A percentile compares a stretch with the other conserved stretches of the same genome.
Evolutionary conservation across 2,113 vertebrate species (phyloP).

Genomic region (Notiomystis cincta): DNA sequence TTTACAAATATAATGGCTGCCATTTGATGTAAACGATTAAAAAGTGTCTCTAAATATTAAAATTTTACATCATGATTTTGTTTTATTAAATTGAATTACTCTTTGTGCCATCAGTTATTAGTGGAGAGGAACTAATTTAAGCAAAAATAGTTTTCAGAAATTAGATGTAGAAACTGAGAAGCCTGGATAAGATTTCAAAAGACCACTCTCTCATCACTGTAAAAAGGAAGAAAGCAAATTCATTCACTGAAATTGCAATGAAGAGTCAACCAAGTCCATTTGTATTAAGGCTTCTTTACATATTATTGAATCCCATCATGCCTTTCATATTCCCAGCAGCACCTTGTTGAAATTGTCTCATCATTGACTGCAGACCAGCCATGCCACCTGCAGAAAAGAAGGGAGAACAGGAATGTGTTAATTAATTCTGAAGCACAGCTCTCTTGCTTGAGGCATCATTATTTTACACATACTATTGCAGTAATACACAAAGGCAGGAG

Average conservation of each 20-base stretch:
- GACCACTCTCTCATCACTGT: constrained; percentile 21
- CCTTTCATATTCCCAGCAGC: constrained; percentile 99
- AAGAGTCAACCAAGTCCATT: constrained; percentile 67
- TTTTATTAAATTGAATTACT: constrained; percentile 66
- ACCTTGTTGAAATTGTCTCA: constrained; percentile 98
- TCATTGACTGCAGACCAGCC: constrained; percentile 98
- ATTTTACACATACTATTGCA: background rate
- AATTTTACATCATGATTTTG: constrained; percentile 75
- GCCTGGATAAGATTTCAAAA: constrained; percentile 51
- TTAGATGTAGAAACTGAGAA: constrained; percentile 65
- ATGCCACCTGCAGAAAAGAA: constrained; percentile 84
- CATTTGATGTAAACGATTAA: constrained; percentile 73
- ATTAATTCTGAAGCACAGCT: background rate
- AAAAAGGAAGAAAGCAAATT: constrained; percentile 70
- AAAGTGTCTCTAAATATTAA: constrained; percentile 76
- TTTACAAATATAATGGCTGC: constrained; percentile 78
- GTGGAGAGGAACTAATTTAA: constrained; percentile 64
- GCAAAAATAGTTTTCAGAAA: constrained; percentile 74
- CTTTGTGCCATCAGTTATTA: constrained; percentile 64
- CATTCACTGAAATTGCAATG: constrained; percentile 64
- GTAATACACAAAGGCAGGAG: background rate
- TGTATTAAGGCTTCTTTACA: constrained; percentile 86
- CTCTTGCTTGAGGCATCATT: background rate
- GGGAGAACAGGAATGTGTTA: background rate
- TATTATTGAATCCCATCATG: constrained; percentile 99